Evolutionary conservation across 2,113 vertebrate genomes (phyloP).

Genomic region (Panthera leo): DNA sequence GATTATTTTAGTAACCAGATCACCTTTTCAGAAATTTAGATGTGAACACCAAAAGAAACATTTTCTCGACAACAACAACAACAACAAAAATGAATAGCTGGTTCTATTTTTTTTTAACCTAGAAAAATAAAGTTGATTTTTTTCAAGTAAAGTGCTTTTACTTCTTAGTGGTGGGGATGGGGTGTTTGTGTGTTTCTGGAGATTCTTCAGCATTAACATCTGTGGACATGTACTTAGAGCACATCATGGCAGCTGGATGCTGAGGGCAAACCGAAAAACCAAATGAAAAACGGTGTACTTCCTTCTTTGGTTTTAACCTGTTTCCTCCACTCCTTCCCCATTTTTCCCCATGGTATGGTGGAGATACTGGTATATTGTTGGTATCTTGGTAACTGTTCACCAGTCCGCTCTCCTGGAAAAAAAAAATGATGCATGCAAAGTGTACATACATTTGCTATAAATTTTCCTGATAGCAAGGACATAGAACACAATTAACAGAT

Average conservation of each 20-base stretch:
- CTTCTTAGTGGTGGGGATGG: slow-evolving; percentile 55
- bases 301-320: not conserved
- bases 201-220: not conserved
- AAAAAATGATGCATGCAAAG: not conserved
- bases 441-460: not conserved
- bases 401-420: not conserved
- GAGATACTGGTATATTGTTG: not conserved
- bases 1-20: slow-evolving; percentile 68
- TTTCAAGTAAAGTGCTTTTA: slow-evolving; percentile 73
- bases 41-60: slow-evolving; percentile 73
- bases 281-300: not conserved
- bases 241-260: not conserved
- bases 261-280: not conserved
- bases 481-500: not conserved
- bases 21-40: slow-evolving; percentile 74
- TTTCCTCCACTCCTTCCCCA: not conserved
- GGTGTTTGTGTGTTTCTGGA: not conserved
- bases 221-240: not conserved
- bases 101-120: slow-evolving; percentile 73
- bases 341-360: not conserved
- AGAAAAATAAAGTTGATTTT: slow-evolving; percentile 80
- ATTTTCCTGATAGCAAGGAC: slow-evolving; percentile 32
- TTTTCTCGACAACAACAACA: slow-evolving; percentile 62
- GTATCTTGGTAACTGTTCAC: not conserved
- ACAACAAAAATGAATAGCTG: slow-evolving; percentile 70